Percentiles rank a stretch among this genome's conserved stretches.
phyloP scores from a whole-genome alignment of 2,113 vertebrate species.

The Puffinus mauretanicus region DNA sequence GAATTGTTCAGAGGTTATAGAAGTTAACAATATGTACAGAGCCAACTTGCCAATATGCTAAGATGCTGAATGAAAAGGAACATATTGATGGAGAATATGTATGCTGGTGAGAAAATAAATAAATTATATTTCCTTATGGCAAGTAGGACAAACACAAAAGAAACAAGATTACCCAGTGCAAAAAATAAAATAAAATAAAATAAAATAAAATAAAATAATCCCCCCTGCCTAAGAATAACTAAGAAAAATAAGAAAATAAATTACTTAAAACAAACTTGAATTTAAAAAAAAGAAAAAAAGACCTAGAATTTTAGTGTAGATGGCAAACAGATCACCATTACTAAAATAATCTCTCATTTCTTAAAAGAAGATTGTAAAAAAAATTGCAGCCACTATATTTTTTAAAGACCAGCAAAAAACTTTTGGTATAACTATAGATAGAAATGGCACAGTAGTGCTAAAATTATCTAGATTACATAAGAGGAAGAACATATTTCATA shows the following conservation, averaged over 20 bases:
- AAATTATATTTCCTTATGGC: neutral
- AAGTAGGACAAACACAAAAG: neutral
- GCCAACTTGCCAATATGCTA: neutral
- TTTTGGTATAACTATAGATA: neutral
- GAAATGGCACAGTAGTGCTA: slow-evolving; percentile 3
- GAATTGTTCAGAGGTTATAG: neutral
- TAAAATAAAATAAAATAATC: neutral
- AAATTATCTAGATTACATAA: slow-evolving; percentile 49
- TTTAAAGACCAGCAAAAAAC: neutral
- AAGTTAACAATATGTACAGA: neutral
- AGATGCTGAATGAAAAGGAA: slow-evolving; percentile 29
- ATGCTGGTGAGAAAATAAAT: neutral
- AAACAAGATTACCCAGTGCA: neutral
- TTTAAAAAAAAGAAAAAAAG: neutral
- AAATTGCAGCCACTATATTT: neutral
- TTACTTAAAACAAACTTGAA: neutral
- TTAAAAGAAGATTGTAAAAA: neutral
- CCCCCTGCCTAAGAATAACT: neutral
- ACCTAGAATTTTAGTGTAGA: neutral
- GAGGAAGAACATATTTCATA: neutral
- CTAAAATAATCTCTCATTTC: neutral
- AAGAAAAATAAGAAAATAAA: neutral
- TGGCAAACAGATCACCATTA: neutral
- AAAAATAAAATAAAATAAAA: neutral
- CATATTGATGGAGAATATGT: neutral